Evolutionary conservation across 2,797 vertebrate genomes (phyloP).

Genomic region (Cynopterus sphinx): DNA sequence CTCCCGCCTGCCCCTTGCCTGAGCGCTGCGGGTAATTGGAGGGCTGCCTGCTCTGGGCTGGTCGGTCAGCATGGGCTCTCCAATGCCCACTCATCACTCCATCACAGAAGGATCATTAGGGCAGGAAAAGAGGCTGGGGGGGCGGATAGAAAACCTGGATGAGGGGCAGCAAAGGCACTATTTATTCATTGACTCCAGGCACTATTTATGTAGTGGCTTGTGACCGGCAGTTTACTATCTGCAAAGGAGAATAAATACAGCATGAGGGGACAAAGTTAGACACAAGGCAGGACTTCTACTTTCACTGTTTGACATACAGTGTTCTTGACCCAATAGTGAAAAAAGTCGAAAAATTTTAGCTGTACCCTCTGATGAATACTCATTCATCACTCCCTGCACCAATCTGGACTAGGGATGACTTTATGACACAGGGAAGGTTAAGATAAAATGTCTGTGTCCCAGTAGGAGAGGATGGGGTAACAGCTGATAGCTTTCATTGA

Average conservation of each 20-base stretch:
- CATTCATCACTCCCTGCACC: background rate
- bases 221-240: background rate
- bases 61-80: constrained; percentile 47
- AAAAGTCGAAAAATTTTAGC: background rate
- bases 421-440: constrained; percentile 27
- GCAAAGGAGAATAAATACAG: constrained; percentile 16
- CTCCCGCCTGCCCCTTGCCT: background rate
- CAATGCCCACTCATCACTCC: constrained; percentile 51
- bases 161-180: background rate
- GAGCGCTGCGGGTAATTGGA: constrained; percentile 62
- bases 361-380: background rate
- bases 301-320: background rate
- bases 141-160: constrained; percentile 1
- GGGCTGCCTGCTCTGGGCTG: constrained; percentile 52
- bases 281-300: constrained; percentile 41
- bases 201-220: constrained; percentile 37
- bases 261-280: constrained; percentile 32
- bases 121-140: constrained; percentile 1
- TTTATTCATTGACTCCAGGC: constrained; percentile 33
- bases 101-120: constrained; percentile 51
- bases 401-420: background rate
- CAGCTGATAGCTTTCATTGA: background rate
- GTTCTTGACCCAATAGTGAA: background rate
- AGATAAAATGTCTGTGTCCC: constrained; percentile 47
- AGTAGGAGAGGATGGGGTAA: background rate